Evolutionary conservation across 1,140 invertebrate species (phyloP), one percentile per base, ranked within the genome.

Genomic region (Temnothorax curvispinosus): DNA sequence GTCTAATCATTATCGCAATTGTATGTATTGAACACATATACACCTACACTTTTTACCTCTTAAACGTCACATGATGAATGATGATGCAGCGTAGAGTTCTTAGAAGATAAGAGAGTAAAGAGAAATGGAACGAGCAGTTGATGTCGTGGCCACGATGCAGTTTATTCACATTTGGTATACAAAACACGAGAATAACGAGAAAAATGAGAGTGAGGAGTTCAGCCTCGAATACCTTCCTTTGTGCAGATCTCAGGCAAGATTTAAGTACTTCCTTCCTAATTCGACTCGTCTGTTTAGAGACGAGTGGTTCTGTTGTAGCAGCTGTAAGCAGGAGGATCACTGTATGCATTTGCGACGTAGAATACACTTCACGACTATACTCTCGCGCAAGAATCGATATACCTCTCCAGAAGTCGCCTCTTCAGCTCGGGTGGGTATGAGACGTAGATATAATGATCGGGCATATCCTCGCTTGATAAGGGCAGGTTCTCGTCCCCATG

Each of bases 391-490:
- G 72, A 27, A 15, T 18, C 38, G 56, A 82, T 58, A 86, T 97
- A 98, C 97, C 97, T 98, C 95, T 98, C 97, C 78, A 98, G 96
- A 88, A 98, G 96, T 72, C 97, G 96, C 89, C 97, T 96, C 94
- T 98, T 98, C 52, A 98, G 96, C 94, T 98, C 98, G 15, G 98
- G 97, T 72, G 98, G 98, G 96, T 98, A 98, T 67, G 97, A 97
- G 85, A 98, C 98, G 94, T 98, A 98, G 88, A 98, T 98, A 94
- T 98, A 98, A 93, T 98, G 97, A 94, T 98, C 96, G 21, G 96
- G 92, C 90, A 93, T 92, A 2, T 94, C 94, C 50, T 94, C 94
- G 72, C 91, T 90, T 9, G 92, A 85, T 3, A 88, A 71, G 13
- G 93, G 90, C 21, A 91, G n/a, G 35, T 90, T 87, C 21, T 93